Evolutionary conservation across 2,797 vertebrate genomes (phyloP).

Genomic region (Amniataba percoides): DNA sequence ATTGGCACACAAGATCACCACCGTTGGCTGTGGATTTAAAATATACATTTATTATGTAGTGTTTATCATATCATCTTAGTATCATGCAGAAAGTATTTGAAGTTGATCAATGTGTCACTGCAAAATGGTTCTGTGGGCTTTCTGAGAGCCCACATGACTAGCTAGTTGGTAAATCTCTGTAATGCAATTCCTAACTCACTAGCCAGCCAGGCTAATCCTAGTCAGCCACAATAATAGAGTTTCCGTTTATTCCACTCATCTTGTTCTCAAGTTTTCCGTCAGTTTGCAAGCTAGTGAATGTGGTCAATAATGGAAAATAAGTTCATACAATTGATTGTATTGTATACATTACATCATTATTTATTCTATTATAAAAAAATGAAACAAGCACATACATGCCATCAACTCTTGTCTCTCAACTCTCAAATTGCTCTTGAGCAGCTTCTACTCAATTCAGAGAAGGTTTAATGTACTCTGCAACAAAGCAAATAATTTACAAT

Average conservation of each 20-base stretch:
- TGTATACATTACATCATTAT: no score
- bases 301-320: background rate
- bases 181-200: background rate
- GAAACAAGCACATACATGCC: background rate
- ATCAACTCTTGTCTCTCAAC: background rate
- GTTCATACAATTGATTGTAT: background rate
- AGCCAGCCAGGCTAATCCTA: background rate
- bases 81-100: slow-evolving; percentile 1
- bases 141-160: background rate
- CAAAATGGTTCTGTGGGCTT: background rate
- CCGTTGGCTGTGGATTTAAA: background rate
- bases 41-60: no score
- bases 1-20: background rate
- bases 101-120: background rate
- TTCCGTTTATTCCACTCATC: background rate
- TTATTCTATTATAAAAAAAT: background rate
- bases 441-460: background rate
- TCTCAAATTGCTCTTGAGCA: background rate
- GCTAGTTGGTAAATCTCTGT: background rate
- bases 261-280: background rate
- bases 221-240: background rate
- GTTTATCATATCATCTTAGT: no score
- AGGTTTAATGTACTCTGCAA: background rate
- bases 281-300: no score
- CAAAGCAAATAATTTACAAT: background rate